phyloP scores from a whole-genome alignment of 1,140 invertebrate genomes.

The Euura lappo region DNA sequence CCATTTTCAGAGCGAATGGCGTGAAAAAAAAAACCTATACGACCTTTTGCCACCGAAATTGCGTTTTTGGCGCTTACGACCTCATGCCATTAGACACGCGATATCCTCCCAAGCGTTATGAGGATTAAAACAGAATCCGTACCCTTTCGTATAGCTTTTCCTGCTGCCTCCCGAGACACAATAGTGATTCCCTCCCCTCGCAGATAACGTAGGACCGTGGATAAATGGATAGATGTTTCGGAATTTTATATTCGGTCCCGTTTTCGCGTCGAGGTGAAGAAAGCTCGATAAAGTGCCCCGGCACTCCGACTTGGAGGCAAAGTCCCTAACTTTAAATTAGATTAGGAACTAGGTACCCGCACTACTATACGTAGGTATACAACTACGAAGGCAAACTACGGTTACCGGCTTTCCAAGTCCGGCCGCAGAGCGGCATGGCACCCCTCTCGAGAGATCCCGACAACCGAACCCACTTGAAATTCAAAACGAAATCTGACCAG shows the following conservation, averaged over 20 bases:
- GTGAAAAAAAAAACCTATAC: too few species aligned
- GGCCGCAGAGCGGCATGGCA: background rate
- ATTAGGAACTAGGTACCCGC: background rate
- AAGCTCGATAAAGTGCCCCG: background rate
- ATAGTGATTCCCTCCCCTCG: too few species aligned
- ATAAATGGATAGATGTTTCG: background rate
- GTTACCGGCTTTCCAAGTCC: background rate
- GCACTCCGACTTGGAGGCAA: background rate
- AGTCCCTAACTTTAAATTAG: background rate
- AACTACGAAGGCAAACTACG: background rate
- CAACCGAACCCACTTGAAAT: background rate
- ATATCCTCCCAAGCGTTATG: too few species aligned
- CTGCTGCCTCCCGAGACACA: too few species aligned
- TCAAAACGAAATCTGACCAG: background rate
- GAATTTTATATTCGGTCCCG: background rate
- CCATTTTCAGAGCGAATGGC: too few species aligned
- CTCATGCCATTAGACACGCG: too few species aligned
- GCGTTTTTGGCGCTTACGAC: too few species aligned
- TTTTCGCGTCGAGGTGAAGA: background rate
- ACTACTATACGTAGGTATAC: background rate
- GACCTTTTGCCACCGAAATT: too few species aligned
- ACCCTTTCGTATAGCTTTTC: too few species aligned
- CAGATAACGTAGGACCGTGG: background rate
- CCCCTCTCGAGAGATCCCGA: slow-evolving; percentile 5
- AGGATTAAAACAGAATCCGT: too few species aligned